These are phyloP conservation scores for Sitta europaea DNA, from an alignment of 2,113 vertebrate species.

Conservation along the genomic window DNA sequence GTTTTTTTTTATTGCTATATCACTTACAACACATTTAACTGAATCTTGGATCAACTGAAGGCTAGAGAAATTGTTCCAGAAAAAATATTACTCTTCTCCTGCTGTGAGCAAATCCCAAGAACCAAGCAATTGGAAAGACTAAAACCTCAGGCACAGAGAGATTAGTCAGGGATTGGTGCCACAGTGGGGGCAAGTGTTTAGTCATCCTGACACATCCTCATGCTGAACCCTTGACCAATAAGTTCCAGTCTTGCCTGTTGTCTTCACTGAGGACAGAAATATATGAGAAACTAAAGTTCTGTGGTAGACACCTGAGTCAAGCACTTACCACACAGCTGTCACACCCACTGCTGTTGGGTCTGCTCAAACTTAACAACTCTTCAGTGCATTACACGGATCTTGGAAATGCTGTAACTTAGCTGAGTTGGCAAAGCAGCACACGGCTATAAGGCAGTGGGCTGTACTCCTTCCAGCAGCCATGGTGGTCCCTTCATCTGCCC, in stretches of 20 bases:
- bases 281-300: constrained; percentile 18
- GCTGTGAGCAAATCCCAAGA: background rate
- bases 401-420: background rate
- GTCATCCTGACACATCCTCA: background rate
- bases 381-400: background rate
- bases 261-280: constrained; percentile 6
- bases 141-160: constrained; percentile 32
- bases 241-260: constrained; percentile 17
- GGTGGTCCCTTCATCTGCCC: background rate
- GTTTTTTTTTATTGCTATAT: background rate
- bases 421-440: background rate
- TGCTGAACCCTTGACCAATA: background rate
- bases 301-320: constrained; percentile 49
- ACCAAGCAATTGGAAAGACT: constrained; percentile 18
- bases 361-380: constrained; percentile 8
- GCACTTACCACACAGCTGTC: constrained; percentile 11
- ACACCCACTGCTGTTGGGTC: constrained; percentile 48
- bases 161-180: constrained; percentile 39
- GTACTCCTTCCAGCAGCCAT: background rate
- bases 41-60: background rate
- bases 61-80: constrained; percentile 6
- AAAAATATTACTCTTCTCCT: constrained; percentile 27
- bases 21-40: background rate
- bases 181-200: constrained; percentile 10
- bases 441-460: background rate